Evolutionary conservation across 2,888 invertebrate species (phyloP).

Genomic region (Eupithecia dodoneata): DNA sequence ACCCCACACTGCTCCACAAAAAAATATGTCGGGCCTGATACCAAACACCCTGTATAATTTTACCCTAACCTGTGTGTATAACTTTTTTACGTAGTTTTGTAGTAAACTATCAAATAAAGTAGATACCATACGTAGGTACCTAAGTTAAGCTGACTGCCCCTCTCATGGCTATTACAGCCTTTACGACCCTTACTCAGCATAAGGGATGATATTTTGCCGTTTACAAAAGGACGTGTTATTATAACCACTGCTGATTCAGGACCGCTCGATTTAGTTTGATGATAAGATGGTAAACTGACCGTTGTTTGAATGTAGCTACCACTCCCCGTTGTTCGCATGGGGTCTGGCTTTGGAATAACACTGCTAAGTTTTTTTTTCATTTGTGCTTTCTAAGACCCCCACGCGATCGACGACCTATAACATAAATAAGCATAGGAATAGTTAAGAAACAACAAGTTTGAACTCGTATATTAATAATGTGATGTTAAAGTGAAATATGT

Average conservation of each 20-base stretch:
- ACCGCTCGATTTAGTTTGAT: not conserved
- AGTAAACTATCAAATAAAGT: not conserved
- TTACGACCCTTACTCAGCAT: constrained; percentile 9
- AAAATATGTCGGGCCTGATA: too few relatives aligned
- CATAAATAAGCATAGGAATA: too few relatives aligned
- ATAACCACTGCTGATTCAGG: not conserved
- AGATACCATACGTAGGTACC: not conserved
- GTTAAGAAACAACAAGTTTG: not conserved
- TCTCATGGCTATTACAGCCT: constrained; percentile 3
- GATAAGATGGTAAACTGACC: not conserved
- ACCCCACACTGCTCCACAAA: too few relatives aligned
- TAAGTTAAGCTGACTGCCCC: not conserved
- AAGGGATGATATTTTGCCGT: constrained; percentile 12
- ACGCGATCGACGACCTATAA: too few relatives aligned
- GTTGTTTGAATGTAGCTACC: not conserved
- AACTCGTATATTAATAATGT: too few relatives aligned
- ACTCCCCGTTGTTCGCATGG: too few relatives aligned
- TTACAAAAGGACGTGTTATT: constrained; percentile 5
- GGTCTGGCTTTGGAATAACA: too few relatives aligned
- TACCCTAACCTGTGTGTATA: not conserved
- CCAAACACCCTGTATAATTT: not conserved
- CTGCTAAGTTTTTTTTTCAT: too few relatives aligned
- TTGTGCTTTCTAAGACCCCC: too few relatives aligned
- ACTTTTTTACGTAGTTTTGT: not conserved
- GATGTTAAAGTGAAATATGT: too few relatives aligned